Conservation (phyloP, 2,797 vertebrate genomes). For the Peromyscus melanophrys region DNA sequence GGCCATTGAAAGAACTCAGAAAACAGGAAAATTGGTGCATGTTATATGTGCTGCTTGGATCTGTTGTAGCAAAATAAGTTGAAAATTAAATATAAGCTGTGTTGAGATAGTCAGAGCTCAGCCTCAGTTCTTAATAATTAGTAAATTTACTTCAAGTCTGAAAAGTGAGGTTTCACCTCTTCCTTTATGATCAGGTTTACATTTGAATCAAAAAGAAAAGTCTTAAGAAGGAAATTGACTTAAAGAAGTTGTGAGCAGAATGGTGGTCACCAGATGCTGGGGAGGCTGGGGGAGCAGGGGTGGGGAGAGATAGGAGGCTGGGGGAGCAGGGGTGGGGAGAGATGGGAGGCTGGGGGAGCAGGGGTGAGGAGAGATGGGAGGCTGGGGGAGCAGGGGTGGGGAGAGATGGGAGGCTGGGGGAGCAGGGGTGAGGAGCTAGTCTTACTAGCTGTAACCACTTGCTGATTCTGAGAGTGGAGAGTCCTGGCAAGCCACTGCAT, state of each 20-base stretch:
- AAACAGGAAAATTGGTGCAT: constrained; percentile 1
- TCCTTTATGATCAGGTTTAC: neutral
- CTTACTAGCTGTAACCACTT: neutral
- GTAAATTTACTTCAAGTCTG: constrained; percentile 44
- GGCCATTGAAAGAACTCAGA: constrained; percentile 1
- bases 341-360: neutral
- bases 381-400: neutral
- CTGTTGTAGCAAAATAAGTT: constrained; percentile 72
- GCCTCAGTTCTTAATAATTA: neutral
- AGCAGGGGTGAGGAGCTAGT: neutral
- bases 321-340: neutral
- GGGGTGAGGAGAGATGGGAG: neutral
- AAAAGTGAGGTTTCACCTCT: neutral
- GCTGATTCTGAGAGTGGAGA: neutral
- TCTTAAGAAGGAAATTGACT: constrained; percentile 58
- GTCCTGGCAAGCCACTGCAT: neutral
- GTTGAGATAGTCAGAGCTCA: constrained; percentile 68
- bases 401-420: too few species aligned
- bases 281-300: neutral
- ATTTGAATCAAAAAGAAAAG: neutral
- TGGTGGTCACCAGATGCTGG: neutral
- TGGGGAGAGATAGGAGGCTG: neutral
- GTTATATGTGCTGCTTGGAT: constrained; percentile 55
- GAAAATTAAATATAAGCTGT: constrained; percentile 66
- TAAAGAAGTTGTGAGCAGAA: neutral